Conservation (phyloP, 2,113 vertebrate species). For the Aptenodytes forsteri region DNA sequence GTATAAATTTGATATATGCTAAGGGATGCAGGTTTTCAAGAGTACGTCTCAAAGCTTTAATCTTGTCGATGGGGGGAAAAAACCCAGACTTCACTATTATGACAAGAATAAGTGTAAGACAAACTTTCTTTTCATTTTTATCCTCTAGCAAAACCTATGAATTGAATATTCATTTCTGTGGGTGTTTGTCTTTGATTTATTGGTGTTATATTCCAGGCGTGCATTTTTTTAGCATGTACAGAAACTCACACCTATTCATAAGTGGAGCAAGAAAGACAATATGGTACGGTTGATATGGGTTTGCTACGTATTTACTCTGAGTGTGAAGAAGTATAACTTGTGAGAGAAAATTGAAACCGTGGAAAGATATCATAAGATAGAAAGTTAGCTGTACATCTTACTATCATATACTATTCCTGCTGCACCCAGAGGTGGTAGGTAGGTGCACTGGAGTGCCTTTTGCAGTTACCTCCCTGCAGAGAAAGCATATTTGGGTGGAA, state of each 20-base stretch:
- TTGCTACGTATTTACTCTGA: not conserved
- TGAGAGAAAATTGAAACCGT: not conserved
- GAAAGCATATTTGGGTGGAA: not conserved
- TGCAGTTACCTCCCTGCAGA: not conserved
- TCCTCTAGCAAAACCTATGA: not conserved
- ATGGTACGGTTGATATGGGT: rapidly evolving
- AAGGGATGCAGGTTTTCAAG: not conserved
- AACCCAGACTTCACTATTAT: not conserved
- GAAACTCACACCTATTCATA: not conserved
- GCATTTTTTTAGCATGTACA: not conserved
- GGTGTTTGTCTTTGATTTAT: not conserved
- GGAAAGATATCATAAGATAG: not conserved
- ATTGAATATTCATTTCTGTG: not conserved
- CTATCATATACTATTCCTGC: not conserved
- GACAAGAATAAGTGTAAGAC: not conserved
- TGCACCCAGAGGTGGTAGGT: no score
- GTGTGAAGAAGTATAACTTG: not conserved
- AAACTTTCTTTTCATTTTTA: not conserved
- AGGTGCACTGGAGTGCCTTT: not conserved
- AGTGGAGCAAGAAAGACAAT: not conserved
- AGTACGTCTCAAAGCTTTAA: not conserved
- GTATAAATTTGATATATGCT: not conserved
- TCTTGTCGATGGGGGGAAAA: not conserved
- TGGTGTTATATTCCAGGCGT: not conserved
- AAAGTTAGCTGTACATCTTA: not conserved